Evolutionary conservation across 30 jellyfish, hydroid and myxozoan genomes (phyloP), one percentile per base, ranked within the genome.

Genomic region (Clytia hemisphaerica): DNA sequence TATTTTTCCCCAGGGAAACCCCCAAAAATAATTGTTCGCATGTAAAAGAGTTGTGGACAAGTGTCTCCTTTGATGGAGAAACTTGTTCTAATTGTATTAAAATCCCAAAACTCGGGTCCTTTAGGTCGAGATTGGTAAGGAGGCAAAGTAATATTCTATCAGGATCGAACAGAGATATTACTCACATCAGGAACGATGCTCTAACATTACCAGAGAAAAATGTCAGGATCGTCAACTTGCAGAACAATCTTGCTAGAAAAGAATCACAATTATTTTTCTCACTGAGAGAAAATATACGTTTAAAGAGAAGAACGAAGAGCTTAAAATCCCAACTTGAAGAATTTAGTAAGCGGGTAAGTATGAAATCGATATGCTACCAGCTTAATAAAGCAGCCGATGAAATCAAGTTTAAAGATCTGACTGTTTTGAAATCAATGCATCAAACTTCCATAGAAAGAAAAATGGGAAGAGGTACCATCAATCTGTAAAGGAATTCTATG

Each of bases 381-480:
- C 19, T 50, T 50, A 27, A 50, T n/a, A 4, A 6, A 5, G 64
- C 64, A 5, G 64, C 64, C 6, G 21, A 50, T 9, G 4, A 50
- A 50, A 54, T 50, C 18, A 50, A 12, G 26, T 0, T 60, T 27
- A 31, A 60, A 30, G 73, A 27, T 10, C 14, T 30, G 54, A 25
- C 36, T 26, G 73, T 60, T 60, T 60, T 60, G 12, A 60, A 60
- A 31, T 50, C 32, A 50, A 27, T 24, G 73, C 73, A 12, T 25
- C 55, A 27, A 60, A 60, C 36, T 60, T 60, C 49, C 54, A 60
- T 33, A 60, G 62, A n/a, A 60, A 60, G 3, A 30, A 59, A 6
- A 58, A 58, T 31, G 63, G 54, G 6, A 58, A 50, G 25, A 28
- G 21, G 6, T 50, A 50, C 64, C 19, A 50, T 6, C 32, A 28